Evolutionary conservation across 2,113 vertebrate species (phyloP).

Genomic region (Hiodon tergisus): DNA sequence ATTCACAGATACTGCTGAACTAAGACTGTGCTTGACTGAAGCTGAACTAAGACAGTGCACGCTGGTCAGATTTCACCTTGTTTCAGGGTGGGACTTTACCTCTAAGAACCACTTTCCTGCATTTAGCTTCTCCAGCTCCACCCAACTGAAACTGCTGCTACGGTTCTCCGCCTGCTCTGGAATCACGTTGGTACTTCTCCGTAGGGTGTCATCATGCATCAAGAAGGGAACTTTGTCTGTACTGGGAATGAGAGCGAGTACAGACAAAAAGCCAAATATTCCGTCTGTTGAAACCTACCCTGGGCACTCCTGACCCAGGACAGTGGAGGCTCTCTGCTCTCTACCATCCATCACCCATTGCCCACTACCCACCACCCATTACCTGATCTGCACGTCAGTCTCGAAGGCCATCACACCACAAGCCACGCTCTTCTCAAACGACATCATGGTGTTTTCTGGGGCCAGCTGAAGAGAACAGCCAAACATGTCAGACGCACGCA

Average conservation of each 20-base stretch:
- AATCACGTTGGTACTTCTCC: conserved; percentile 81
- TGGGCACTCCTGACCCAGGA: not conserved
- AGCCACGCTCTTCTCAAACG: conserved; percentile 65
- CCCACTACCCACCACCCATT: conserved; percentile 10
- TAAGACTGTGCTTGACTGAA: too few species aligned
- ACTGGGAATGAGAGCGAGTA: conserved; percentile 34
- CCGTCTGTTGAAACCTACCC: too few species aligned
- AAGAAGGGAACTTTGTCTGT: conserved; percentile 75
- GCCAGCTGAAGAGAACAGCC: conserved; percentile 67
- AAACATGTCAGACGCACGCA: conserved; percentile 31
- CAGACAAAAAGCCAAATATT: not conserved
- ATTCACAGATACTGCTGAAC: too few species aligned
- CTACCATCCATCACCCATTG: too few species aligned
- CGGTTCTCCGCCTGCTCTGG: conserved; percentile 30
- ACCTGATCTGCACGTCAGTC: conserved; percentile 89
- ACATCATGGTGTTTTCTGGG: conserved; percentile 94
- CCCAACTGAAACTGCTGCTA: conserved; percentile 67
- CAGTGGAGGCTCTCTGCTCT: not conserved
- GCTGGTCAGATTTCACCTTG: too few species aligned
- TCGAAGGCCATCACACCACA: conserved; percentile 78
- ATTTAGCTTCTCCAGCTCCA: conserved; percentile 67
- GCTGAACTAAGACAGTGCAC: not conserved
- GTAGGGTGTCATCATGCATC: conserved; percentile 76
- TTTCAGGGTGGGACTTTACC: conserved; percentile 60
- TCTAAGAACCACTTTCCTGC: conserved; percentile 88